phyloP scores from a whole-genome alignment of 2,888 invertebrate genomes.

The Amphimallon solstitiale region DNA sequence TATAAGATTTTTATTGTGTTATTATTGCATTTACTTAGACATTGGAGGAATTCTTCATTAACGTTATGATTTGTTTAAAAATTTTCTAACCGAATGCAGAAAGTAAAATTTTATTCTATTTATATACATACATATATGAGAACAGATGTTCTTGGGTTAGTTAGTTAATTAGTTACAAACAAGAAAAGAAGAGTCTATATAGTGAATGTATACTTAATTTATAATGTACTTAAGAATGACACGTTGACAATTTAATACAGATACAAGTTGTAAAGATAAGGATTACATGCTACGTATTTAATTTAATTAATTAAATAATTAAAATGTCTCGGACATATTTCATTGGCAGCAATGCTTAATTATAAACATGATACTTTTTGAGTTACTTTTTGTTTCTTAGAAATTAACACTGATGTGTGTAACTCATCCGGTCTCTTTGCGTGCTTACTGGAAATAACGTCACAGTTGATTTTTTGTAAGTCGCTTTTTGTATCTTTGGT shows the following conservation, averaged over 20 bases:
- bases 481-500: neutral
- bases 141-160: too few relatives aligned
- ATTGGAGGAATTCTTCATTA: too few relatives aligned
- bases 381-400: conserved; percentile 21
- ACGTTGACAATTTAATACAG: conserved; percentile 34
- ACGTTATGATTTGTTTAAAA: too few relatives aligned
- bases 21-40: too few relatives aligned
- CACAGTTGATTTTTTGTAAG: conserved; percentile 5
- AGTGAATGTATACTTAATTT: too few relatives aligned
- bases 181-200: too few relatives aligned
- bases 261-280: conserved; percentile 33
- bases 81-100: too few relatives aligned
- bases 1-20: too few relatives aligned
- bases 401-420: conserved; percentile 15
- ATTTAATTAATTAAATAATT: conserved; percentile 40
- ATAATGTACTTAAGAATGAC: neutral
- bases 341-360: conserved; percentile 16
- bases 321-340: conserved; percentile 24
- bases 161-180: too few relatives aligned
- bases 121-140: too few relatives aligned
- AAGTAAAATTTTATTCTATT: too few relatives aligned
- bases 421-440: conserved; percentile 10
- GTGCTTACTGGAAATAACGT: conserved; percentile 18
- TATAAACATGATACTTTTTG: conserved; percentile 15
- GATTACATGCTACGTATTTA: conserved; percentile 36